A percentile compares a stretch with the other conserved stretches of the same genome.
These are phyloP conservation scores for Oxyteleia sp. DNA, from an alignment of 2,888 invertebrate genomes.

Conservation along the genomic window DNA sequence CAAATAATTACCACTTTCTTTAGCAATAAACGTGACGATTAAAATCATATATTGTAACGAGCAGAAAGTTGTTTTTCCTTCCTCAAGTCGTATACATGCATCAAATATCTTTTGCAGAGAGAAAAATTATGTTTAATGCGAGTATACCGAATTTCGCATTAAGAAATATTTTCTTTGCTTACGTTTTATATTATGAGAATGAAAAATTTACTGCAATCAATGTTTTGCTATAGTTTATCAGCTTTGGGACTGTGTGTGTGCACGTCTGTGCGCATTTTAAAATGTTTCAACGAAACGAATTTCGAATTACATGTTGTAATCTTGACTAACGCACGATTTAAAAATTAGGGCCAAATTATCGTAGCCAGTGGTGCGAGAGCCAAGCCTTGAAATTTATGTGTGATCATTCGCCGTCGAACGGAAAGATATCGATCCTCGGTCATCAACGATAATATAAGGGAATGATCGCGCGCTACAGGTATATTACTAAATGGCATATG, in stretches of 20 bases:
- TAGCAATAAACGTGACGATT: slow-evolving; percentile 62
- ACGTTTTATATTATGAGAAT: no score
- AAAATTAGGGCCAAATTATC: slow-evolving; percentile 73
- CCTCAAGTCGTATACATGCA: neutral
- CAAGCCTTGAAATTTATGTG: slow-evolving; percentile 76
- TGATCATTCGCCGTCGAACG: slow-evolving; percentile 74
- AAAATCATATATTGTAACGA: slow-evolving; percentile 68
- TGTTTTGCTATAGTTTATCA: neutral
- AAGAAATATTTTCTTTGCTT: neutral
- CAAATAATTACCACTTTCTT: slow-evolving; percentile 70
- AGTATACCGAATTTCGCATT: neutral
- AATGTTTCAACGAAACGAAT: slow-evolving; percentile 61
- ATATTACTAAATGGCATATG: slow-evolving; percentile 81
- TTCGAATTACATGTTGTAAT: slow-evolving; percentile 59
- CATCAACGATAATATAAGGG: slow-evolving; percentile 79
- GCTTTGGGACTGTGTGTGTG: slow-evolving; percentile 4
- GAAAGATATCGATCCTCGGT: slow-evolving; percentile 73
- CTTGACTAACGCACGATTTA: slow-evolving; percentile 61
- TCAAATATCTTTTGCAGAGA: slow-evolving; percentile 8
- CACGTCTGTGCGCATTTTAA: no score
- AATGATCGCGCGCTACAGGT: slow-evolving; percentile 78
- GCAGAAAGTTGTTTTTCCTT: slow-evolving; percentile 65
- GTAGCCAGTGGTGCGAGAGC: slow-evolving; percentile 69
- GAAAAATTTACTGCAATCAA: no score
- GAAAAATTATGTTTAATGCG: neutral